Percentiles rank a stretch among this genome's conserved stretches.
phyloP scores from a whole-genome alignment of 2,113 vertebrate genomes.

The Antigone vipio region DNA sequence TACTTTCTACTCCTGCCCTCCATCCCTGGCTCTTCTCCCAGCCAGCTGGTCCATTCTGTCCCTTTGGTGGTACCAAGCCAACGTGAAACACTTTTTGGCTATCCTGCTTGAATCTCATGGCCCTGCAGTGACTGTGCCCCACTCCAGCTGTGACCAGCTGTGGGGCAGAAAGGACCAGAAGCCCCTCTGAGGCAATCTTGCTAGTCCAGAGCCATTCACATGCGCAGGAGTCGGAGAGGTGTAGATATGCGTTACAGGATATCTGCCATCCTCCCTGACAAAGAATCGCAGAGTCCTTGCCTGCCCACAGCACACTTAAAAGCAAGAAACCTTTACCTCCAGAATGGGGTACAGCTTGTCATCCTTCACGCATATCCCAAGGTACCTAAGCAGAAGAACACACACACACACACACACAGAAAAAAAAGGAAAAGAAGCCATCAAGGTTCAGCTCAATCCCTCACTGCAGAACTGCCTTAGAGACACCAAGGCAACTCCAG shows the following conservation, averaged over 20 bases:
- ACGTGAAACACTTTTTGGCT: not conserved
- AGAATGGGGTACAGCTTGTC: constrained; percentile 88
- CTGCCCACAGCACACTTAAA: not conserved
- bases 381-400: constrained; percentile 75
- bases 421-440: not conserved
- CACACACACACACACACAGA: not conserved
- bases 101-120: not conserved
- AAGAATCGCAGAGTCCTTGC: not conserved
- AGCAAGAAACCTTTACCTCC: constrained; percentile 73
- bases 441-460: not conserved
- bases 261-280: not conserved
- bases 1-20: not conserved
- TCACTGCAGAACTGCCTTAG: not conserved
- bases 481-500: not conserved
- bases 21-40: not conserved
- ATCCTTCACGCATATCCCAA: constrained; percentile 88
- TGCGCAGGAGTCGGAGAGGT: accelerated
- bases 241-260: not conserved
- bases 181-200: not conserved
- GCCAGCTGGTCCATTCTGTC: not conserved
- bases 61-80: not conserved
- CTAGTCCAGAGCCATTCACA: not conserved
- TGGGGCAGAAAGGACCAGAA: not conserved
- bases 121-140: not conserved
- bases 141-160: not conserved